Base-by-base conservation (phyloP, 1,140 invertebrate genomes). In the Leguminivora glycinivorella region DNA sequence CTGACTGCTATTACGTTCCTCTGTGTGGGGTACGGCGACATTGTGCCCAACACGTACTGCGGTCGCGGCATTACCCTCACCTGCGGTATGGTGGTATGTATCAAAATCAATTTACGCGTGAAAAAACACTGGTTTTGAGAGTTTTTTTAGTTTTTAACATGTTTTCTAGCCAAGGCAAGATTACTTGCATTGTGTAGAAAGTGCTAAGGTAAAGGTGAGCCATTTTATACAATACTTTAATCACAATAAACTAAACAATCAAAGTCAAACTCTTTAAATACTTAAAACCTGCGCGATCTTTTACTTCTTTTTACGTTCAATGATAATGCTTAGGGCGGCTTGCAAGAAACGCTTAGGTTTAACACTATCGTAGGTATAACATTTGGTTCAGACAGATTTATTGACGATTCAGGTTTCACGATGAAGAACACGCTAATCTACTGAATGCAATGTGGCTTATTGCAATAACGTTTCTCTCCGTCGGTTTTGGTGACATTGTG, bases 401-500 rank as follows among this genome's bases (percentile, higher is more conserved):
- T 91, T 90, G 80, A 84, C 83, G 80, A 88, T 90, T 84, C 93
- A 98, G 97, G 94, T 97, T 97, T 94, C 97, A 98, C 93, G 98
- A 98, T 88, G 96, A 97, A 93, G 97, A 98, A 93, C 98, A 99
- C 93, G 97, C 97, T 85, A 99, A 99, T 93, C 95, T 99, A 83
- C 94, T 99, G 83, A 99, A 99, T 94, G 97, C 98, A 82, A 98
- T 99, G 98, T 99, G 98, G 98, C 95, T 99, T 92, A 98, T 99
- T 92, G 97, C 98, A 83, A 99, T 98, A 87, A 99, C 98, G 83
- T 97, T 99, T 94, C 95, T 99, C 83, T 98, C 98, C 93, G 98
- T 99, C 88, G 98, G 98, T 87, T 99, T 99, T 94, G 99, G 99
- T 88, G 99, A 99, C 94, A 99, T 99, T 92, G 98, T 99, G 87